Evolutionary conservation across 1,140 invertebrate genomes (phyloP), one percentile per base, ranked within the genome.

Genomic region (Kradibia gibbosae): DNA sequence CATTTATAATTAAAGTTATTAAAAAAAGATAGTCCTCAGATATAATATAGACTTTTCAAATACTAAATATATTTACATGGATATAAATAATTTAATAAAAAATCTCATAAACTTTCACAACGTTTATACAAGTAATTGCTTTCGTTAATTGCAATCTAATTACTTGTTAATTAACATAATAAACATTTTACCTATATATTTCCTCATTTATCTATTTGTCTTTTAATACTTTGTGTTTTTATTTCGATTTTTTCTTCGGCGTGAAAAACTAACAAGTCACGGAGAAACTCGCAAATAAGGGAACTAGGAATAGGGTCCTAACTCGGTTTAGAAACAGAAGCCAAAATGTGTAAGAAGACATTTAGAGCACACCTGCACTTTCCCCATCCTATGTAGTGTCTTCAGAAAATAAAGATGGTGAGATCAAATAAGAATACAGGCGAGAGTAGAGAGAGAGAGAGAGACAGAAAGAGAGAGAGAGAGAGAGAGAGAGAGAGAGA

Each of bases 291-390:
- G 28, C 36, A 22, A 67, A 67, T n/a, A 39, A 67, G 34, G 20
- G 28, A 65, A 65, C 17, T 20, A 39, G n/a, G 39, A 39, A 62
- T 31, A 67, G 34, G n/a, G 7, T 67, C 17, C 13, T 39, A 67
- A 67, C 36, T 1, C 34, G 36, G 36, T 67, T 36, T 67, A 67
- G 62, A 67, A 22, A 39, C 62, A 67, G 0, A n/a, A 34, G 34
- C 4, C 5, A 8, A 36, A 67, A 53, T 53, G 15, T 67, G 34
- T 39, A 67, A 67, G 62, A 67, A 22, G 34, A 5, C 34, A 39
- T 67, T 67, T 39, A 67, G 62, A 39, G 62, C 62, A 67, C 62
- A 67, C 62, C 62, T 67, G 62, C 62, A 67, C 0, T 67, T 67
- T 67, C 62, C 36, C 62, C 34, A 17, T 39, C 7, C 62, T 67